Evolutionary conservation across 2,797 vertebrate species (phyloP), one percentile per base, ranked within the genome.

Genomic region (Bovichtus diacanthus): DNA sequence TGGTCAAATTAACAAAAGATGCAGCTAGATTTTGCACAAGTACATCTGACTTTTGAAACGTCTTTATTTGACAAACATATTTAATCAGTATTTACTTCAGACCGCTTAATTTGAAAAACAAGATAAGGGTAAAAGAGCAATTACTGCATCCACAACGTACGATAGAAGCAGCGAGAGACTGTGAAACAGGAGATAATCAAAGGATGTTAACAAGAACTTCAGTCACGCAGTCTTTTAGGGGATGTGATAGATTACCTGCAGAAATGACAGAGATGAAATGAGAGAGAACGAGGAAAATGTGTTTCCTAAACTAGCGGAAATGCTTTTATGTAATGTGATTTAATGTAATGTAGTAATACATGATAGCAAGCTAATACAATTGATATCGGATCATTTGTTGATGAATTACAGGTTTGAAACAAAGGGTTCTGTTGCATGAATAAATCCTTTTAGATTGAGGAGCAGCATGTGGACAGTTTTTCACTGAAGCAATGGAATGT

Each of bases 241-340:
- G 58, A 49, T 62, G 21, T 76, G 70, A 84, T 74, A 41, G 47
- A 84, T 80, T 71, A 74, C 51, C n/a, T 75, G 53, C 43, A 80
- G 68, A 83, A 85, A 83, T 83, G 83, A 79, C 29, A 47, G 53
- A 78, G 47, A 84, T 80, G 75, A 82, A 84, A 86, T 50, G 3
- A 67, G 46, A 70, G 5, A 65, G 38, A 70, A 62, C 19, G 70
- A 66, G 54, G 39, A 70, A 71, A 74, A 62, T 47, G 18, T 84
- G 43, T 81, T 83, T 64, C 76, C 6, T 29, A 64, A 72, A 74
- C 43, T 31, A 46, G 38, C 60, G 66, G n/a, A 56, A 67, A 72
- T 43, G 43, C 65, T 53, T 65, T 23, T n/a, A n/a, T n/a, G n/a
- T n/a, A n/a, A n/a, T n/a, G n/a, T n/a, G n/a, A n/a, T n/a, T n/a